These are phyloP conservation scores for Chalcosyrphus nemorum DNA, from an alignment of 2,888 invertebrate species.

Conservation along the genomic window DNA sequence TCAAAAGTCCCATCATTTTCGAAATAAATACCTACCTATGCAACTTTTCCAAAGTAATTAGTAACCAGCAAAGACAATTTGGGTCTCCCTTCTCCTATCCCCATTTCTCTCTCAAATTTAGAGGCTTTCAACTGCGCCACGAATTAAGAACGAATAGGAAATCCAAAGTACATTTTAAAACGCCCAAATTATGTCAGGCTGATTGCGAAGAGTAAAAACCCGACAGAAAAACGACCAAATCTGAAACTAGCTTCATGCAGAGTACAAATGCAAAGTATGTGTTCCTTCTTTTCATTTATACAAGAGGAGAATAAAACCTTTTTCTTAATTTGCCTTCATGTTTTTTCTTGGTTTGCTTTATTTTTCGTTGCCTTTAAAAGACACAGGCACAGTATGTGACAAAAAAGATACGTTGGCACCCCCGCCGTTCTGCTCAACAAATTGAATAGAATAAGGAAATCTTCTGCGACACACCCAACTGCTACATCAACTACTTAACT, in stretches of 20 bases:
- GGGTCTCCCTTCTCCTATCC: background rate
- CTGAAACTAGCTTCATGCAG: slow-evolving; percentile 54
- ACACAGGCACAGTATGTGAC: slow-evolving; percentile 36
- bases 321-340: slow-evolving; percentile 61
- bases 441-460: slow-evolving; percentile 65
- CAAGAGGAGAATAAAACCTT: slow-evolving; percentile 1
- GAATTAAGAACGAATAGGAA: slow-evolving; percentile 14
- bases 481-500: background rate
- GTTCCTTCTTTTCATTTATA: slow-evolving; percentile 2
- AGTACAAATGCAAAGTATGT: background rate
- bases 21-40: too few species aligned
- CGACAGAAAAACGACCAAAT: background rate
- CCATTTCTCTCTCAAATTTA: slow-evolving; percentile 5
- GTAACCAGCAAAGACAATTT: slow-evolving; percentile 21
- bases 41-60: slow-evolving; percentile 59
- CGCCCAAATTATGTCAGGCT: slow-evolving; percentile 72
- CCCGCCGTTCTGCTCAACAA: slow-evolving; percentile 3
- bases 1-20: too few species aligned
- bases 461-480: slow-evolving; percentile 43
- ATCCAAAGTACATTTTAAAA: slow-evolving; percentile 51
- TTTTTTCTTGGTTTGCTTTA: background rate
- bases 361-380: slow-evolving; percentile 14
- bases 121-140: slow-evolving; percentile 31
- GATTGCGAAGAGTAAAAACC: slow-evolving; percentile 43
- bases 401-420: slow-evolving; percentile 12